These are phyloP conservation scores for Limenitis camilla DNA, from an alignment of 2,888 invertebrate species.

Conservation along the genomic window DNA sequence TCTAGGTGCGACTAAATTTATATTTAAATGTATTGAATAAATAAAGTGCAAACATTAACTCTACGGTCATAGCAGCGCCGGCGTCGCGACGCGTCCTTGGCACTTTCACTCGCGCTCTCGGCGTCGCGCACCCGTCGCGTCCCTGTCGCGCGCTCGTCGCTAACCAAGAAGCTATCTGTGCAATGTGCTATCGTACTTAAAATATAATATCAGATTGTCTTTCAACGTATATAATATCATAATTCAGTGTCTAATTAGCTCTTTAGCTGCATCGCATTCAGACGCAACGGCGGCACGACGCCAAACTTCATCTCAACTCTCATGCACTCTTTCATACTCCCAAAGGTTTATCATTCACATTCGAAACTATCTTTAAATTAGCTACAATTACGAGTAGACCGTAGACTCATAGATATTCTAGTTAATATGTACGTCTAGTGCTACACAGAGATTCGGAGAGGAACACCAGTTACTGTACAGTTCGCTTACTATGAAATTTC, in stretches of 20 bases:
- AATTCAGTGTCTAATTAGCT: no score
- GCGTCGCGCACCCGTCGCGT: constrained; percentile 20
- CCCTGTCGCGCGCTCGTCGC: background rate
- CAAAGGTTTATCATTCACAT: constrained; percentile 36
- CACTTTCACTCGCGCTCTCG: constrained; percentile 62
- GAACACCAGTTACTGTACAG: constrained; percentile 72
- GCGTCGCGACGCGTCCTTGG: constrained; percentile 67
- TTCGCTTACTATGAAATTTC: constrained; percentile 48
- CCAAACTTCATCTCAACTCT: background rate
- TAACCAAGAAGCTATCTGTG: background rate
- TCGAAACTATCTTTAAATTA: constrained; percentile 47
- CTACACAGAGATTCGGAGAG: constrained; percentile 70
- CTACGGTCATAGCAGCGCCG: constrained; percentile 69
- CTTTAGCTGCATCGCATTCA: no score
- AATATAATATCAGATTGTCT: no score
- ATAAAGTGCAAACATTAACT: constrained; percentile 76
- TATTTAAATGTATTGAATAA: constrained; percentile 72
- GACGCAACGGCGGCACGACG: background rate
- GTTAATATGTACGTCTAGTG: constrained; percentile 45
- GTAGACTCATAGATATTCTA: constrained; percentile 51
- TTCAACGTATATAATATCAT: no score
- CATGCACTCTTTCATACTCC: constrained; percentile 18
- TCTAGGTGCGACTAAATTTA: constrained; percentile 74
- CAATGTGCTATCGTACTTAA: no score
- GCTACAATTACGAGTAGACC: constrained; percentile 54